These are phyloP conservation scores for Scaptomyza tumidula DNA, from an alignment of 2,888 invertebrate genomes.

Conservation along the genomic window DNA sequence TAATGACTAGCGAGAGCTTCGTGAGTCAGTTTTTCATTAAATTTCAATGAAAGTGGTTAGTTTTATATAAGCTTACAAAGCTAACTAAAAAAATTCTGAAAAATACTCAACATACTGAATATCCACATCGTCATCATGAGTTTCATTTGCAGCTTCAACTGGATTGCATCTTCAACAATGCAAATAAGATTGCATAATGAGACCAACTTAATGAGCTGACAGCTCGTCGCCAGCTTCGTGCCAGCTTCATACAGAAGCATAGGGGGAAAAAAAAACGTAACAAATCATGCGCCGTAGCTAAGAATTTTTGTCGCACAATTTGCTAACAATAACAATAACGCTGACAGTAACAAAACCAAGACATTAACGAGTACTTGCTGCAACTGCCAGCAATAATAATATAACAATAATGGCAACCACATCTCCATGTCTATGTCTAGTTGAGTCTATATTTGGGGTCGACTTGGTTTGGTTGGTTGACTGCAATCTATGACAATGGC, in stretches of 20 bases:
- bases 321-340: constrained; percentile 40
- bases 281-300: constrained; percentile 68
- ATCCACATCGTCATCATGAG: constrained; percentile 1
- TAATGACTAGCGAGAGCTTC: constrained; percentile 29
- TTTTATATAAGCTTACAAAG: too few relatives aligned
- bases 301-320: constrained; percentile 77
- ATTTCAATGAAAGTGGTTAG: constrained; percentile 2
- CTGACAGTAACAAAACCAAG: constrained; percentile 21
- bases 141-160: constrained; percentile 15
- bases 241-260: constrained; percentile 6
- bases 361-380: constrained; percentile 2
- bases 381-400: constrained; percentile 39
- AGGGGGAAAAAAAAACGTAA: constrained; percentile 34
- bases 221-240: constrained; percentile 61
- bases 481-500: constrained; percentile 40
- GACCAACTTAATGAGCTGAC: constrained; percentile 68
- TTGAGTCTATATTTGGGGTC: constrained; percentile 10
- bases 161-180: constrained; percentile 59
- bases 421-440: constrained; percentile 6
- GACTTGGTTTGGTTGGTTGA: constrained; percentile 10
- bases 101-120: neutral
- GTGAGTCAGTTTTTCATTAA: neutral
- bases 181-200: constrained; percentile 68
- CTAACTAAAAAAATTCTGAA: too few relatives aligned
- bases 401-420: constrained; percentile 44